phyloP scores from a whole-genome alignment of 64 coral and sea anemone genomes.

The Actinia tenebrosa region DNA sequence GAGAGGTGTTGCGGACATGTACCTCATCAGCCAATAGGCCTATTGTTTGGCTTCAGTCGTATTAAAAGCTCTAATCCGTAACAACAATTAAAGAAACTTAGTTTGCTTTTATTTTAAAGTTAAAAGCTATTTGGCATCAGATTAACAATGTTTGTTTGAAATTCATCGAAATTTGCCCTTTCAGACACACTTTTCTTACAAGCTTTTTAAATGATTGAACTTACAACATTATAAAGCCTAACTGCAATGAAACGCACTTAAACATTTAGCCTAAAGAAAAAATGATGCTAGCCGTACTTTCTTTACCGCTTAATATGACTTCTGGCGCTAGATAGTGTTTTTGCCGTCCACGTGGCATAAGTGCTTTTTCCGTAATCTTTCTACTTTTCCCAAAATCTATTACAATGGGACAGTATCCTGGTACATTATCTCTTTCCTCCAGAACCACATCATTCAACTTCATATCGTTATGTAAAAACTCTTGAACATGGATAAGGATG shows the following conservation, averaged over 20 bases:
- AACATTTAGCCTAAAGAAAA: slow-evolving; percentile 34
- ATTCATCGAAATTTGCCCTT: too few species aligned
- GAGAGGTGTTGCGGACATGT: too few species aligned
- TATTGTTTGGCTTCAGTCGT: too few species aligned
- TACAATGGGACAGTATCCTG: slow-evolving; percentile 5
- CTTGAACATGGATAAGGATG: slow-evolving; percentile 20
- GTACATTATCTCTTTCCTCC: background rate
- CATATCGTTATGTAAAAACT: slow-evolving; percentile 29
- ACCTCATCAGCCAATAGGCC: too few species aligned
- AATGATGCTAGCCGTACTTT: slow-evolving; percentile 15
- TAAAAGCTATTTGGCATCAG: too few species aligned
- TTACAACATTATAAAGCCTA: too few species aligned
- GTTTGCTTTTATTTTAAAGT: too few species aligned
- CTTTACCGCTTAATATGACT: background rate
- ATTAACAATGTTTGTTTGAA: too few species aligned
- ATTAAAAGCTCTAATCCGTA: too few species aligned
- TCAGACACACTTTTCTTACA: too few species aligned
- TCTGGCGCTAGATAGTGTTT: background rate
- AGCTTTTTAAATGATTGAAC: too few species aligned
- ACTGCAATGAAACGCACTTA: background rate
- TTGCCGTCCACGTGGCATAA: background rate
- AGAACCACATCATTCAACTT: slow-evolving; percentile 34
- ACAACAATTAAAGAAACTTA: too few species aligned
- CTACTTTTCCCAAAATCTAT: slow-evolving; percentile 45
- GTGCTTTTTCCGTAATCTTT: background rate